Percentiles rank a stretch among this genome's conserved stretches.
Evolutionary conservation across 2,888 invertebrate genomes (phyloP).

Genomic region (Caenorhabditis becei): DNA sequence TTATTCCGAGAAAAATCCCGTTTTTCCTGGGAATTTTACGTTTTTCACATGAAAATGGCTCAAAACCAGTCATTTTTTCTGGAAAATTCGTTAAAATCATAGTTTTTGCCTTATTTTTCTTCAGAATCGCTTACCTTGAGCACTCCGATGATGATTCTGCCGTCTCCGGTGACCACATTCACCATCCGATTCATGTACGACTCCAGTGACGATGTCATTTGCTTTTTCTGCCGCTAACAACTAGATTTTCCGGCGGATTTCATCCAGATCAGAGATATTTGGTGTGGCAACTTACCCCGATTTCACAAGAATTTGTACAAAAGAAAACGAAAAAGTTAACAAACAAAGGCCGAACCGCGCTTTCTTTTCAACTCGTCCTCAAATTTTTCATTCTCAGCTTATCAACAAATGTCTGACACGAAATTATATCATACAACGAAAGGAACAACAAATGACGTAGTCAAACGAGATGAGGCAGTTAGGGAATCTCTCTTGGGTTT

Average conservation of each 20-base stretch:
- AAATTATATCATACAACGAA: constrained; percentile 51
- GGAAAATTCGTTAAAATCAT: too few species aligned
- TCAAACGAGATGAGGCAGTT: constrained; percentile 58
- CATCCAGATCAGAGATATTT: too few species aligned
- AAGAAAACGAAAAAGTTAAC: background rate
- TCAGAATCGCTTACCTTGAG: constrained; percentile 85
- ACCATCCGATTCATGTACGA: constrained; percentile 83
- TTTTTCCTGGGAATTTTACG: too few species aligned
- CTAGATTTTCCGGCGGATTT: too few species aligned
- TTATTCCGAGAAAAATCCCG: too few species aligned
- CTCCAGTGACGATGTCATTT: constrained; percentile 78
- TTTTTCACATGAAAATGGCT: too few species aligned
- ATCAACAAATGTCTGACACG: constrained; percentile 62
- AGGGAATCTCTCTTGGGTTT: constrained; percentile 23
- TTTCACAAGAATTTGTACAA: background rate
- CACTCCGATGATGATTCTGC: constrained; percentile 95
- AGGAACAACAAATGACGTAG: constrained; percentile 42
- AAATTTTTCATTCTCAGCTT: constrained; percentile 68
- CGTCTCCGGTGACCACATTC: constrained; percentile 96
- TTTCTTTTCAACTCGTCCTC: constrained; percentile 56
- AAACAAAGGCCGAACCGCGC: background rate
- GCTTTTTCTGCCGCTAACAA: background rate
- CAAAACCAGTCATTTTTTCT: too few species aligned
- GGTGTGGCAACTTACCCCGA: constrained; percentile 35
- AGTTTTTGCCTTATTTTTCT: background rate